Evolutionary conservation across 1,140 invertebrate species (phyloP), one percentile per base, ranked within the genome.

Genomic region (Tigriopus japonicus): DNA sequence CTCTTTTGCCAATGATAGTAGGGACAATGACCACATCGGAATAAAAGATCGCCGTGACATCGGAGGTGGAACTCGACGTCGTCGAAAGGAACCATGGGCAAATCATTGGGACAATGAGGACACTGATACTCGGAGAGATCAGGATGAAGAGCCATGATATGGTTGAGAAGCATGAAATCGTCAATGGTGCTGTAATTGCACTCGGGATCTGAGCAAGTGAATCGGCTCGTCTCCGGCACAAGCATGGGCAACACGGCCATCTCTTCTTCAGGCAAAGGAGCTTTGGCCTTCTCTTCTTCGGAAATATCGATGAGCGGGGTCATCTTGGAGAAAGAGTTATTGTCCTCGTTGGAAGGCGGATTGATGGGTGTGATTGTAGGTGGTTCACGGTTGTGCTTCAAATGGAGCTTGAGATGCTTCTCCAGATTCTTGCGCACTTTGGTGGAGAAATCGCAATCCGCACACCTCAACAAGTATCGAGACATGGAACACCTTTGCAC

Each of bases 1-100:
- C 59, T 17, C 28, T 61, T 61, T 42, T 61, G 59, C 59, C 59
- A 61, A 49, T 61, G 59, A 54, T 5, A 61, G 35, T 54, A 54
- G 13, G 7, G 15, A 55, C 59, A 61, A 40, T 53, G 13, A 61
- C 17, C 13, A 15, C 59, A 61, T 35, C 53, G 45, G 49, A 61
- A 61, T 13, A 61, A 23, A 21, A 61, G 23, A 17, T 61, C 59
- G 12, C 59, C 59, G 35, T 61, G 59, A 54, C 59, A 61, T 13
- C 43, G 15, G 6, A 61, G 49, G 40, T 61, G 59, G 23, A 61
- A 61, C 19, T 42, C 45, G 42, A 60, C 2, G 3, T 60, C 58
- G 42, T 60, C 58, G 7, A 42, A 60, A 52, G 23, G 23, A 51
- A 60, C 41, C 15, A 14, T 3, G 21, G n/a, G 2, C 28, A 17